Evolutionary conservation across 2,888 invertebrate species (phyloP), one percentile per base, ranked within the genome.

Genomic region (Amphipoea oculea): DNA sequence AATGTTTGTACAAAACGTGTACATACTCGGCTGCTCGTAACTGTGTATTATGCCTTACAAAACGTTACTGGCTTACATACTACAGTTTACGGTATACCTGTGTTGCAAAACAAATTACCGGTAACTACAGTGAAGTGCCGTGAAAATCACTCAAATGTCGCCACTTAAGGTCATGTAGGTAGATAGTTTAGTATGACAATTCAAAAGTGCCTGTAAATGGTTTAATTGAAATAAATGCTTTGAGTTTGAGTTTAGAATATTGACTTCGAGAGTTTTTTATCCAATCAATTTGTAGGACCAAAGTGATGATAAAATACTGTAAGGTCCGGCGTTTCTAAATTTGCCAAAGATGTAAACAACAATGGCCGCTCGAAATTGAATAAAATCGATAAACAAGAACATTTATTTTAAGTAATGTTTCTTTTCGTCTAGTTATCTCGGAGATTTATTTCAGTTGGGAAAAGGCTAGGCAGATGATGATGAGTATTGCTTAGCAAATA

Each of bases 111-210:
- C 74, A 88, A 88, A 75, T 85, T 60, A 63, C 66, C 20, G 48
- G 62, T 51, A 81, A 85, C 66, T 69, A 88, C 73, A 9, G 74
- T 62, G 62, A 85, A 76, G 67, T 85, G 76, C 78, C 76, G 81
- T 80, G 87, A 89, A 89, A 89, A 90, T 86, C 76, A 76, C 66
- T 88, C 48, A 89, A 89, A 89, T 88, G 85, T 85, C 89, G 82
- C 80, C 62, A 3, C 66, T 29, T 75, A 86, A 87, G 79, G 89
- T 89, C 83, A 67, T 3, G 45, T 66, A 48, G 73, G 45, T 66
- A 48, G 73, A 72, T 79, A 67, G 67, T 84, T 84, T 67, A 5
- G 20, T 68, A 51, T 17, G 36, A 66, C 29, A 29, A 29, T 29
- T 29, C 29, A 29, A 29, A 29, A 29, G 29, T 29, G 29, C 29